phyloP scores from a whole-genome alignment of 2,888 invertebrate species.

The Spodoptera picta region DNA sequence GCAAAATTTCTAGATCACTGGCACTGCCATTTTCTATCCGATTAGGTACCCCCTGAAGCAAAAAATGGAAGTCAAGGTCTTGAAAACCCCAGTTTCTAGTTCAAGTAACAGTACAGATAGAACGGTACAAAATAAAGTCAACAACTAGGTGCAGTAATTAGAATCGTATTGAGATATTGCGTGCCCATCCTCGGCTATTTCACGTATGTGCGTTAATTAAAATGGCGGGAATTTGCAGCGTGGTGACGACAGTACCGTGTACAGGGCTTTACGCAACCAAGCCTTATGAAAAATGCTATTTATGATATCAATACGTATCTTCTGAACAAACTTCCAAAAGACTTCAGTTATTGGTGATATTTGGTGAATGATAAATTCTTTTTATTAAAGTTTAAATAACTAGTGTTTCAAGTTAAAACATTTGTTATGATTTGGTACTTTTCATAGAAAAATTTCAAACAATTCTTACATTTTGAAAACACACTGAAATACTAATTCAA shows the following conservation, averaged over 20 bases:
- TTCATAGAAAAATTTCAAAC: too few relatives aligned
- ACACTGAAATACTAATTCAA: too few relatives aligned
- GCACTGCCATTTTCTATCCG: too few relatives aligned
- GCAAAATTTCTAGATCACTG: too few relatives aligned
- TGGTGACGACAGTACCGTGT: conserved; percentile 3
- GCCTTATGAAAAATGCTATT: neutral
- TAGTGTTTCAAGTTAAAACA: too few relatives aligned
- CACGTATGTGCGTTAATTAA: conserved; percentile 37
- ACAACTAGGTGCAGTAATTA: conserved; percentile 27
- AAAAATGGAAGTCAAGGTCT: conserved; percentile 3
- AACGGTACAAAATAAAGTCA: conserved; percentile 14
- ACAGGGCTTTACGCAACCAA: neutral
- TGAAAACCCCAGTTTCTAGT: neutral
- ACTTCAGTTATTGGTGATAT: too few relatives aligned
- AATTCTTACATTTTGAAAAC: too few relatives aligned
- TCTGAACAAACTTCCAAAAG: too few relatives aligned
- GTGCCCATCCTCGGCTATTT: conserved; percentile 24
- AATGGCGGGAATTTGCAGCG: conserved; percentile 16
- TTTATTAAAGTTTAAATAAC: too few relatives aligned
- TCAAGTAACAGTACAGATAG: conserved; percentile 9
- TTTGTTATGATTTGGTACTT: too few relatives aligned
- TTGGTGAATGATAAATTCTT: too few relatives aligned
- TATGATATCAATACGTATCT: too few relatives aligned
- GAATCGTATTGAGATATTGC: conserved; percentile 12
- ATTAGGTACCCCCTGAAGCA: neutral